Base-by-base conservation (phyloP, 2,113 vertebrate genomes). In the Isichthys henryi region DNA sequence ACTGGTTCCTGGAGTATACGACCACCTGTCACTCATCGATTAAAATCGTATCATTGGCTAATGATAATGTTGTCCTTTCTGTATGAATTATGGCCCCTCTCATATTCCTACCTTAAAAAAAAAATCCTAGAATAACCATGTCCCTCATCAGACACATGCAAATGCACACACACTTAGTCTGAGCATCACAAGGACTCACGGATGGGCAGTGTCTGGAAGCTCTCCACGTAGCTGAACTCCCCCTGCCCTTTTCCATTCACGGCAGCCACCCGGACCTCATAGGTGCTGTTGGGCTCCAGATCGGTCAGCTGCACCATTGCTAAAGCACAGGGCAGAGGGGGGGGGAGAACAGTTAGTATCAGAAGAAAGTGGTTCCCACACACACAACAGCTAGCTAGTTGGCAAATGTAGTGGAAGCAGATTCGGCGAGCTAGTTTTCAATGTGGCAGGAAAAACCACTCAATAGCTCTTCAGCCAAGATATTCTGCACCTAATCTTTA, bases 221-320 rank as follows among this genome's bases (percentile, higher is more conserved):
- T 96, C 94, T 99, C 97, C 0, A 92, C 97, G 96, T 97, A 97
- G 93, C 98, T 99, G 91, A 98, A 99, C 88, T 98, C 98, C 27
- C 98, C 98, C 96, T 97, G 97, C 1, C 98, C 98, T 95, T 99
- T 99, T 86, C 98, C 98, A 89, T 99, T 99, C 90, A 99, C 97
- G 19, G 98, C 98, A 15, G 98, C 97, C 91, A 99, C 97, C 89
- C 96, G 97, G 82, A 99, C 97, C 95, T 99, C 98, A 1, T 99
- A 99, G 0, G 98, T 99, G 0, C 97, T 98, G 93, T 99, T 99
- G 94, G 98, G 98, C 95, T 99, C 98, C 94, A 99, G 94, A 90
- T 95, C 96, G 86, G 94, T 97, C 91, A 99, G 96, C 94, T 97
- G 93, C 93, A 99, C 97, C 50, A 96, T 96, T 89, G 97, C 98